Percentiles rank a stretch among this genome's conserved stretches.
Evolutionary conservation across 1,140 invertebrate genomes (phyloP).

Genomic region (Ectropis grisescens): DNA sequence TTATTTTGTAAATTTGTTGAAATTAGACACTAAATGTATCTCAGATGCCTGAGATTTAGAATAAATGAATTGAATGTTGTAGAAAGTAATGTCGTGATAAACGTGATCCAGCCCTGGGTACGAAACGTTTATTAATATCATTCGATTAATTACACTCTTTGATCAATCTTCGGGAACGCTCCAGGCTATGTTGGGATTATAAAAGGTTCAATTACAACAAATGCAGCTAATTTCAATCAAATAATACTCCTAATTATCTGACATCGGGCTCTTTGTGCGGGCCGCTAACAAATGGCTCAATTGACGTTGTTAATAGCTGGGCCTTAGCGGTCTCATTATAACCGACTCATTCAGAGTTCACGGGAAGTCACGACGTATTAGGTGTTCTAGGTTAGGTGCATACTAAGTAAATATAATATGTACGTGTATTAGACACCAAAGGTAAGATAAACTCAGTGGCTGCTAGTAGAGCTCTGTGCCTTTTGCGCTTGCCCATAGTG

Average conservation of each 20-base stretch:
- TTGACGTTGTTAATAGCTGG: conserved; percentile 52
- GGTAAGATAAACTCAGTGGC: no score
- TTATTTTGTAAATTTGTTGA: no score
- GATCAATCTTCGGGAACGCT: conserved; percentile 26
- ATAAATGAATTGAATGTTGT: no score
- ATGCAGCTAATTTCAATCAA: conserved; percentile 58
- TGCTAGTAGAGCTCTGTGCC: no score
- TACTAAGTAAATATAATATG: no score
- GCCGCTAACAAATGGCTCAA: conserved; percentile 51
- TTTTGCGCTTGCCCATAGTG: no score
- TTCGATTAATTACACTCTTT: conserved; percentile 45
- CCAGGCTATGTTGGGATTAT: conserved; percentile 28
- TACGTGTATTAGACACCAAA: no score
- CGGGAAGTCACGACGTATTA: conserved; percentile 30
- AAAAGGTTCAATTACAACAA: conserved; percentile 51
- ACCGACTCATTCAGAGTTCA: conserved; percentile 12
- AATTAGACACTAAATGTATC: no score
- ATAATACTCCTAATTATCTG: conserved; percentile 57
- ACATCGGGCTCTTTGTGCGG: conserved; percentile 41
- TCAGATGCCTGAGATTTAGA: no score
- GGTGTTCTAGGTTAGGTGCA: no score
- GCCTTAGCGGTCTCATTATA: conserved; percentile 30
- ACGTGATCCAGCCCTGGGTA: no score
- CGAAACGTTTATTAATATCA: conserved; percentile 33
- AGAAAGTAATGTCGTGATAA: no score